Evolutionary conservation across 2,888 invertebrate species (phyloP), one percentile per base, ranked within the genome.

Genomic region (Suillia variegata): DNA sequence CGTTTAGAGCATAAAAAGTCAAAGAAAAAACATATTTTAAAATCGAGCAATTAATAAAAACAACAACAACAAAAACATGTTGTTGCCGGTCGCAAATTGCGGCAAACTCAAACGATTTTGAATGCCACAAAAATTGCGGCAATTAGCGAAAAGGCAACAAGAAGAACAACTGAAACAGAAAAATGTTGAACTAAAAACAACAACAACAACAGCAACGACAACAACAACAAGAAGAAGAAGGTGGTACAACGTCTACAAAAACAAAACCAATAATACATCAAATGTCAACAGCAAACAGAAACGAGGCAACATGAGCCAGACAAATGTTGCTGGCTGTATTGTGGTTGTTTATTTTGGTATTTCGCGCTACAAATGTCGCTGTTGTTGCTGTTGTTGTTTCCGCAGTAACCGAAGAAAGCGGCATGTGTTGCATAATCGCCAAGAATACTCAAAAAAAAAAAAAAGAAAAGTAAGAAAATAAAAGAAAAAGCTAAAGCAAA

Each of bases 401-500:
- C 31, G 12, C 31, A 26, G 38, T 4, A 38, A 38, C n/a, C 4
- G 38, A 13, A 45, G 45, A 20, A 45, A 45, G 45, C 20, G 18
- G 20, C 45, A 24, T 4, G 10, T 50, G 50, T 50, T 50, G 50
- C 50, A 50, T 50, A 50, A 50, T 50, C 45, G 45, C 34, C 51
- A n/a, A 53, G 45, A 17, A 20, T 45, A 45, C 33, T 3, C 42
- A 52, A n/a, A 54, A 55, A 51, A 50, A 56, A 12, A 45, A 17
- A 17, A 24, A 61, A 53, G 33, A 18, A 47, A 59, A 56, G 26
- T 15, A 12, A 21, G 17, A 54, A 54, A 59, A 52, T 4, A 54
- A 17, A 21, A 13, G n/a, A 42, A 42, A 10, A 26, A 34, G 34
- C 59, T 62, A 31, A 55, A 54, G 49, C 38, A 56, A 48, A 59